Evolutionary conservation across 2,113 vertebrate species (phyloP), one percentile per base, ranked within the genome.

Genomic region (Lasiurus cinereus): DNA sequence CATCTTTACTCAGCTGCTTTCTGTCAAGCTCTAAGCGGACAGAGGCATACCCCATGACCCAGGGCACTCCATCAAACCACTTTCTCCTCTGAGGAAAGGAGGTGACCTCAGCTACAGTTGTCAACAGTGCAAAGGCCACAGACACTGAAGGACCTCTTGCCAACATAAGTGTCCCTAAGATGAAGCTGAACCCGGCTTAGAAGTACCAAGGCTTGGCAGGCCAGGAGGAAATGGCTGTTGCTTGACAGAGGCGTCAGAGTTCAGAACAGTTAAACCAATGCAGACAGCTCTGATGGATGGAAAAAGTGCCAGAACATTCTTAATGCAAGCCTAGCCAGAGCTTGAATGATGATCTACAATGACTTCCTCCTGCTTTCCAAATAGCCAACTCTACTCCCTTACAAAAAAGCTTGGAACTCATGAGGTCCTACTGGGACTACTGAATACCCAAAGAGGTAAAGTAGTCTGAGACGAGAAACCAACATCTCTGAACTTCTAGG

Each of bases 1-100:
- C 97, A 97, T 77, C 90, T 94, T 96, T 96, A 95, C 83, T 96
- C 96, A 94, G 87, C 33, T 62, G 86, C 95, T 78, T 95, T 93
- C 86, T 96, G 93, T 97, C 96, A 96, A 92, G 89, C 31, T 95
- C 83, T 83, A 95, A 97, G 93, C 56, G 88, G 95, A 96, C 89
- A 95, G 89, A 56, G 64, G 79, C 56, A 62, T 48, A 87, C 18
- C 79, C 91, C 29, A 31, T 90, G 96, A 97, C 97, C 89, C 76
- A 36, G 56, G 52, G 87, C 16, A 76, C 76, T 87, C 86, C 91
- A 91, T 95, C 96, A 96, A 77, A 72, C 82, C 72, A 90, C 83
- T 91, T 96, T 66, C 76, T 62, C 54, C 54, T 94, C 94, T 21
- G 18, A 88, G 66, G 59, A 94, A 70, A 96, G 87, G 70, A 67